These are phyloP conservation scores for Villa cingulata DNA, from an alignment of 2,888 invertebrate genomes.

Conservation along the genomic window DNA sequence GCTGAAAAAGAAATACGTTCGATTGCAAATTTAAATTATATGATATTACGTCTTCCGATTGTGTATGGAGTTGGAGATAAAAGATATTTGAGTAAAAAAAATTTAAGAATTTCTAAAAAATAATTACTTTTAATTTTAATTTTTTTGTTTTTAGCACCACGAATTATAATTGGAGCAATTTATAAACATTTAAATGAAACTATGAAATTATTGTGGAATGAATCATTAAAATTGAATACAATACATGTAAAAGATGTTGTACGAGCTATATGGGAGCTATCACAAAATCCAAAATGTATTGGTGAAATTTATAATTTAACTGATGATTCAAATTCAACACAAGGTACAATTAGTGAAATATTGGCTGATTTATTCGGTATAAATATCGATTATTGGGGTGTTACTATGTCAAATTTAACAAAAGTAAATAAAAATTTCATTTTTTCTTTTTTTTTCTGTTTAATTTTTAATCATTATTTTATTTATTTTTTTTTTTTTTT, in stretches of 20 bases:
- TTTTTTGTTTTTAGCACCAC: conserved; percentile 48
- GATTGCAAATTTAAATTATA: conserved; percentile 54
- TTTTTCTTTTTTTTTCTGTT: no score
- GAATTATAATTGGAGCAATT: conserved; percentile 73
- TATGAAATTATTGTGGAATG: conserved; percentile 85
- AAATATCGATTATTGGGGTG: conserved; percentile 77
- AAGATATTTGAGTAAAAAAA: conserved; percentile 58
- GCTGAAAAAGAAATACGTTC: conserved; percentile 64
- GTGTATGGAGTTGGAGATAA: conserved; percentile 80
- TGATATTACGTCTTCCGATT: conserved; percentile 67
- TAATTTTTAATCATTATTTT: no score
- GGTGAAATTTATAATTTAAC: conserved; percentile 66
- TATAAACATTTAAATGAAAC: conserved; percentile 79
- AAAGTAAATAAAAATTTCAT: conserved; percentile 51
- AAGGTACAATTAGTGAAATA: conserved; percentile 68
- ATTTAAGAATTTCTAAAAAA: no score
- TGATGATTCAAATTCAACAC: conserved; percentile 69
- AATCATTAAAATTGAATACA: conserved; percentile 71
- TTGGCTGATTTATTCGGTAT: conserved; percentile 74
- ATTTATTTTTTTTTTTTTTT: no score
- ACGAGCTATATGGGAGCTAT: conserved; percentile 64
- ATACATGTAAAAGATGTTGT: conserved; percentile 77
- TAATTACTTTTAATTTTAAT: not conserved
- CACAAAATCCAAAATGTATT: conserved; percentile 38
- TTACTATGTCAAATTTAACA: conserved; percentile 64